Percentiles rank a stretch among this genome's conserved stretches.
Conservation (phyloP, 2,797 vertebrate genomes). For the Paguma larvata region DNA sequence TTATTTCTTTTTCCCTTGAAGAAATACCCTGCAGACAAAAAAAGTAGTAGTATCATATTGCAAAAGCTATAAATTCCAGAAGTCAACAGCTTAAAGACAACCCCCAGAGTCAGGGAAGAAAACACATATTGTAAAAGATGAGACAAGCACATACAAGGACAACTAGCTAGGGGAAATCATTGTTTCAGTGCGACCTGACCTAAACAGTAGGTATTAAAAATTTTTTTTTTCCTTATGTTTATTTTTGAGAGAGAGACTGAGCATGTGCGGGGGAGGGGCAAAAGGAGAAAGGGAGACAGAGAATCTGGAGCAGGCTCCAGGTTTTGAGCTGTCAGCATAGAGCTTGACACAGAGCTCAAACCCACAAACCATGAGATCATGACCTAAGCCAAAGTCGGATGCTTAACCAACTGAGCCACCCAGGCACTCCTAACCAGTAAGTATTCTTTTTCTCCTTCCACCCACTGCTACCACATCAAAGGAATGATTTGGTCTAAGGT, state of each 20-base stretch:
- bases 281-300: no score
- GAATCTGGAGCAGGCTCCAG: no score
- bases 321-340: no score
- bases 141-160: not conserved
- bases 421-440: not conserved
- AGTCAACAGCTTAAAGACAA: not conserved
- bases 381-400: no score
- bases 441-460: constrained; percentile 64
- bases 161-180: not conserved
- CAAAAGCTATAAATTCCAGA: not conserved
- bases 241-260: no score
- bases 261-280: no score
- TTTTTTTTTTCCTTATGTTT: no score
- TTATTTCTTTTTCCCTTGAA: not conserved
- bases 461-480: constrained; percentile 54
- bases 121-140: not conserved
- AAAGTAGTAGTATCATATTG: not conserved
- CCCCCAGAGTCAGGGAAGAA: not conserved
- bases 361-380: no score
- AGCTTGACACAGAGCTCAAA: no score
- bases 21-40: not conserved
- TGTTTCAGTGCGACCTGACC: constrained; percentile 18
- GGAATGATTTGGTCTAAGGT: constrained; percentile 79
- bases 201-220: constrained; percentile 57
- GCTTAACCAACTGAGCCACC: no score